A percentile compares a stretch with the other conserved stretches of the same genome.
These are phyloP conservation scores for Suricata suricatta DNA, from an alignment of 2,113 vertebrate species.

Conservation along the genomic window DNA sequence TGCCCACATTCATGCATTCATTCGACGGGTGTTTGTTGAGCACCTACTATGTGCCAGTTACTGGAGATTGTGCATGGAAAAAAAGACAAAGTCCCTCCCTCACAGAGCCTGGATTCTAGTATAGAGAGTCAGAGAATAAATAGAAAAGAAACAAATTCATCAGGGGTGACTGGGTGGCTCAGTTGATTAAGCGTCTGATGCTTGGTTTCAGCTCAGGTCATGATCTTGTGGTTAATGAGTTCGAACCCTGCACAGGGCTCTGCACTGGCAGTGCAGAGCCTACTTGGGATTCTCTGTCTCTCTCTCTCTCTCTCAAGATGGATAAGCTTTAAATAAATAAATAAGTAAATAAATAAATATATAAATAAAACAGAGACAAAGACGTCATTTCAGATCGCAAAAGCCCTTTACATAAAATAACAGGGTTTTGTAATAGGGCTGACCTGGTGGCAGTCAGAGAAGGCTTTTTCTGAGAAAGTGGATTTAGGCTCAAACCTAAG, in stretches of 20 bases:
- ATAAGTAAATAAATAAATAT: background rate
- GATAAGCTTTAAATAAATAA: no score
- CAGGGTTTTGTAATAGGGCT: background rate
- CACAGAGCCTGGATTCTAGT: background rate
- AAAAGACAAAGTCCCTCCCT: background rate
- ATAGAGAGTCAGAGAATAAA: background rate
- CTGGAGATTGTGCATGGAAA: background rate
- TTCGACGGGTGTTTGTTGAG: background rate
- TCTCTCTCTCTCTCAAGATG: no score
- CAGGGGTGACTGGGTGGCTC: no score
- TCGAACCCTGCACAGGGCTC: no score
- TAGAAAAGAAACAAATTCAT: background rate
- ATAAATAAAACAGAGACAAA: background rate
- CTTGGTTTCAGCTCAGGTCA: no score
- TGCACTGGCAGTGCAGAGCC: no score
- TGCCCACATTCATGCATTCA: background rate
- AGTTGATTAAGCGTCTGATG: no score
- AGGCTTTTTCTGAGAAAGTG: background rate
- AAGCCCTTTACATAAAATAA: background rate
- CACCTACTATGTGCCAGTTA: background rate
- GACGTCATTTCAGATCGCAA: background rate
- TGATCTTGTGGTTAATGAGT: no score
- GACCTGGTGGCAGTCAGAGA: background rate
- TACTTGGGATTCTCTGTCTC: no score
- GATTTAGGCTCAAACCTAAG: background rate